phyloP scores from a whole-genome alignment of 2,113 vertebrate genomes.

The Equus przewalskii region DNA sequence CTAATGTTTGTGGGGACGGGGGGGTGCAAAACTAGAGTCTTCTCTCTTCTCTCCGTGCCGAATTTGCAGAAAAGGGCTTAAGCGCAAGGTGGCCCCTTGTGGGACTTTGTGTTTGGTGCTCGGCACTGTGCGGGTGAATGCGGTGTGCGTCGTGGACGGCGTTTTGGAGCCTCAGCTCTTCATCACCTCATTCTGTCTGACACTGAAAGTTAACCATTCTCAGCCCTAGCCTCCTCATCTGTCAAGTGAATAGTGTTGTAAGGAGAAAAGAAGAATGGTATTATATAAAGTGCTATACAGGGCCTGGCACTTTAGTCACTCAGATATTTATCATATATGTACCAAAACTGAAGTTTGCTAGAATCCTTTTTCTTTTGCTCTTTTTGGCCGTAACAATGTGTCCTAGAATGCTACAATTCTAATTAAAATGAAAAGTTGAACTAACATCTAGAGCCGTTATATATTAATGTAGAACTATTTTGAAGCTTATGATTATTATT shows the following conservation, averaged over 20 bases:
- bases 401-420: background rate
- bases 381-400: background rate
- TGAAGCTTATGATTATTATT: background rate
- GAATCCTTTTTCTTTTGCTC: background rate
- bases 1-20: background rate
- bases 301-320: background rate
- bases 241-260: background rate
- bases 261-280: background rate
- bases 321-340: background rate
- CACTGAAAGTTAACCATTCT: background rate
- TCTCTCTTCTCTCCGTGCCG: background rate
- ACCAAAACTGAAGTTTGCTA: background rate
- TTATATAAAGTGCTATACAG: background rate
- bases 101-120: background rate
- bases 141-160: background rate
- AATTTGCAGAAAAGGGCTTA: background rate
- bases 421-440: constrained; percentile 11
- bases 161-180: background rate
- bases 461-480: background rate
- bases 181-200: background rate
- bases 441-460: background rate
- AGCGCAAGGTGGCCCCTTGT: background rate
- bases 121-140: background rate
- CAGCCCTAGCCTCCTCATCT: background rate
- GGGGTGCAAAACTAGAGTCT: background rate